phyloP scores from a whole-genome alignment of 2,797 vertebrate species.

The Sebastes steindachneri region DNA sequence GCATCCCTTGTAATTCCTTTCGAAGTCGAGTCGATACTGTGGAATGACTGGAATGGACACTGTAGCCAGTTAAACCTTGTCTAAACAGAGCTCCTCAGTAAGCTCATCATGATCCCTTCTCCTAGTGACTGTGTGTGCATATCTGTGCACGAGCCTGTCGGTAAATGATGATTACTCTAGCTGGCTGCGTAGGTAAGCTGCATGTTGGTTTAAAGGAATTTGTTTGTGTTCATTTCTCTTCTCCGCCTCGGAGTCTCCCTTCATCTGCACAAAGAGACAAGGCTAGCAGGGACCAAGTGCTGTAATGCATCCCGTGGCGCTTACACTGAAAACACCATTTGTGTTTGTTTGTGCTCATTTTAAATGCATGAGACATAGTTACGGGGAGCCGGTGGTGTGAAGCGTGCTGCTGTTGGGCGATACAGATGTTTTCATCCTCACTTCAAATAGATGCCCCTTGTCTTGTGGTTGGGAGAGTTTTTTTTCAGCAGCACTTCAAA shows the following conservation, averaged over 20 bases:
- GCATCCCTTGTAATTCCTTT: slow-evolving; percentile 32
- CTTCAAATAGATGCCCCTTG: slow-evolving; percentile 43
- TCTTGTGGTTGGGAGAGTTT: neutral
- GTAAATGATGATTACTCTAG: slow-evolving; percentile 26
- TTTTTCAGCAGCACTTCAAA: slow-evolving; percentile 11
- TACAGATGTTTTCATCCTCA: slow-evolving; percentile 38
- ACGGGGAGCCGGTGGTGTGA: neutral
- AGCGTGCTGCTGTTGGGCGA: neutral
- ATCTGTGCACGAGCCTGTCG: neutral
- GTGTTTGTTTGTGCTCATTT: slow-evolving; percentile 23
- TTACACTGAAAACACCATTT: neutral
- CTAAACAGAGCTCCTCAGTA: slow-evolving; percentile 50
- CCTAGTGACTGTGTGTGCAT: neutral
- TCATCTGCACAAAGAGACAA: slow-evolving; percentile 15
- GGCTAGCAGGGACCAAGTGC: neutral
- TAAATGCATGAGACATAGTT: slow-evolving; percentile 33
- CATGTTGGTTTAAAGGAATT: slow-evolving; percentile 14
- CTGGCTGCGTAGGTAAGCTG: slow-evolving; percentile 4
- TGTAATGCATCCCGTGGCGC: neutral
- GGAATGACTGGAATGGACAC: slow-evolving; percentile 39
- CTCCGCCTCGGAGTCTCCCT: slow-evolving; percentile 3
- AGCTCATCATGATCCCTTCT: slow-evolving; percentile 35
- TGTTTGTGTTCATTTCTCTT: slow-evolving; percentile 12
- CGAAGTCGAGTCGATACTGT: slow-evolving; percentile 43
- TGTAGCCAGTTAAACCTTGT: slow-evolving; percentile 57